A percentile compares a stretch with the other conserved stretches of the same genome.
phyloP scores from a whole-genome alignment of 35 echinoderm and acorn worm genomes.

The Strongylocentrotus purpuratus region DNA sequence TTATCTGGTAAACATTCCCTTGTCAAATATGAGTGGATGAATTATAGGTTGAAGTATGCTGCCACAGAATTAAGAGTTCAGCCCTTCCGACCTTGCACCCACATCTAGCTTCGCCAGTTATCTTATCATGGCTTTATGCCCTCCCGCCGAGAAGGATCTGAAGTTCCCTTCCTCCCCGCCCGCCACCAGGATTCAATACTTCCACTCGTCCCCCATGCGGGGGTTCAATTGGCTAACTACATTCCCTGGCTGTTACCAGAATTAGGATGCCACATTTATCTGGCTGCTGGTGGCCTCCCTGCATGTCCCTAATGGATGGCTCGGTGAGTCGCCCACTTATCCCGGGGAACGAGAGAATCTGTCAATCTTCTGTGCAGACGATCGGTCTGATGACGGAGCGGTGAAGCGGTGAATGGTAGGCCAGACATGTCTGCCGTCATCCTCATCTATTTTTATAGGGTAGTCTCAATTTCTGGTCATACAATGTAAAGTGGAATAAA shows the following conservation, averaged over 20 bases:
- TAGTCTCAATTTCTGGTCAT: not conserved
- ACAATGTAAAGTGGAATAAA: not conserved
- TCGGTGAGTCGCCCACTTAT: not conserved
- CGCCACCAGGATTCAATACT: not conserved
- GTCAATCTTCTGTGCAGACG: not conserved
- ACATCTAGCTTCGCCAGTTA: not conserved
- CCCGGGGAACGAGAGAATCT: not conserved
- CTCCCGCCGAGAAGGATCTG: not conserved
- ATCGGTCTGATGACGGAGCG: not conserved
- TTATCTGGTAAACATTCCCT: not conserved
- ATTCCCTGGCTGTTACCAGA: not conserved
- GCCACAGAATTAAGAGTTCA: not conserved
- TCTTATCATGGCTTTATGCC: not conserved
- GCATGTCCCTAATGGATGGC: conserved; percentile 6
- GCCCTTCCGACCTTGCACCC: not conserved
- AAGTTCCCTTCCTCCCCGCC: not conserved
- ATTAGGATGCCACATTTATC: not conserved
- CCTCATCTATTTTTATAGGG: not conserved
- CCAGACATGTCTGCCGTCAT: not conserved
- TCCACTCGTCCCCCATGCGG: not conserved
- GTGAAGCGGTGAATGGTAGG: not conserved
- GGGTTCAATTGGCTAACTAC: conserved; percentile 1
- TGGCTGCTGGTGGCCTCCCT: not conserved
- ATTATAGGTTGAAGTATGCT: not conserved
- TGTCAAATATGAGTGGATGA: not conserved